Evolutionary conservation across 2,888 invertebrate species (phyloP).

Genomic region (Carpatolechia fugitivella): DNA sequence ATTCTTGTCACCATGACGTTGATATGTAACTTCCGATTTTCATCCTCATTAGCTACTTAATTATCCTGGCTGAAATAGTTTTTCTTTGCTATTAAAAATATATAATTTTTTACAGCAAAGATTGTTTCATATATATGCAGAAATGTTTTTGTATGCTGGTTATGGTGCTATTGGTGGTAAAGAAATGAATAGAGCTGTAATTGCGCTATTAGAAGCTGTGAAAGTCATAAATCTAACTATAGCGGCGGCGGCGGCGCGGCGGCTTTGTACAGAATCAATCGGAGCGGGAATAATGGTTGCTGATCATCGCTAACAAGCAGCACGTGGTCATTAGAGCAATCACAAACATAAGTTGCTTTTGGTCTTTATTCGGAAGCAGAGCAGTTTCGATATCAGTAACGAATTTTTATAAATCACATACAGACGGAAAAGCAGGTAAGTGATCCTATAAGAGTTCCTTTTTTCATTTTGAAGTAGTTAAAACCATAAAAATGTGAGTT

Average conservation of each 20-base stretch:
- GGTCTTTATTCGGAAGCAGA: slow-evolving; percentile 21
- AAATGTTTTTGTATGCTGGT: slow-evolving; percentile 18
- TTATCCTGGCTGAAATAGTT: too few relatives aligned
- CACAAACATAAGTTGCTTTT: slow-evolving; percentile 55
- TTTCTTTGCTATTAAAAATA: too few relatives aligned
- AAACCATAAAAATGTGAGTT: too few relatives aligned
- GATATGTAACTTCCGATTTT: slow-evolving; percentile 60
- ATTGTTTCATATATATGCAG: too few relatives aligned
- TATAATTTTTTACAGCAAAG: too few relatives aligned
- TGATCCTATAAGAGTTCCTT: too few relatives aligned
- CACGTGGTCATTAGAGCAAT: slow-evolving; percentile 73
- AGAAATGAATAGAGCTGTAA: slow-evolving; percentile 50
- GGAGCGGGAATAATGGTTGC: slow-evolving; percentile 51
- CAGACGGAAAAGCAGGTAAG: too few relatives aligned
- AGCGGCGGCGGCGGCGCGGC: slow-evolving; percentile 27
- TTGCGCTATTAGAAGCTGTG: slow-evolving; percentile 62
- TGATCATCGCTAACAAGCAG: slow-evolving; percentile 72
- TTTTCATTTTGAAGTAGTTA: too few relatives aligned
- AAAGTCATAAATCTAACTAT: slow-evolving; percentile 63
- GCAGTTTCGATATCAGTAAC: not conserved
- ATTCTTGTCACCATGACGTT: slow-evolving; percentile 44
- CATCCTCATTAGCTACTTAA: slow-evolving; percentile 31
- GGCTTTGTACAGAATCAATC: slow-evolving; percentile 62
- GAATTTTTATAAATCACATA: not conserved
- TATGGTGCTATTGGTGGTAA: slow-evolving; percentile 29